Percentiles rank a stretch among this genome's conserved stretches.
These are phyloP conservation scores for Blastobasis adustella DNA, from an alignment of 2,888 invertebrate species.

Conservation along the genomic window DNA sequence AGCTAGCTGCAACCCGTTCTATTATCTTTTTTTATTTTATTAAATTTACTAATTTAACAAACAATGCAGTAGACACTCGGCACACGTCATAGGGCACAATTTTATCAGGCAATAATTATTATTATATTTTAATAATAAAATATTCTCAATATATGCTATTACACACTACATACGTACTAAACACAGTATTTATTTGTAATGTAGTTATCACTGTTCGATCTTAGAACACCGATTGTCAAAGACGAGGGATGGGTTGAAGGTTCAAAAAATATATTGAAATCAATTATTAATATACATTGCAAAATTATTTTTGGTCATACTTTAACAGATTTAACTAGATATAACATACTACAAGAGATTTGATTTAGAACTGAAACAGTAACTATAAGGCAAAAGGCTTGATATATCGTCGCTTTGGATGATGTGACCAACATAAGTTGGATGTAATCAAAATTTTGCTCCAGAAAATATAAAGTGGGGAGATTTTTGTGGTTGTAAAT, in stretches of 20 bases:
- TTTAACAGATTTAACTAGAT: no score
- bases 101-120: slow-evolving; percentile 49
- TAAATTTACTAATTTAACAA: neutral
- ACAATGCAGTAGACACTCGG: slow-evolving; percentile 27
- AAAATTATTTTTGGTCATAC: no score
- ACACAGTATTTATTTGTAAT: slow-evolving; percentile 36
- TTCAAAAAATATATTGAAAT: no score
- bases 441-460: no score
- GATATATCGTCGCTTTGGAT: no score
- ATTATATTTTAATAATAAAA: slow-evolving; percentile 28
- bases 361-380: no score
- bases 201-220: slow-evolving; percentile 54
- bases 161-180: slow-evolving; percentile 43
- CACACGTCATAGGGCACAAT: slow-evolving; percentile 60
- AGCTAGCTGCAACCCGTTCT: slow-evolving; percentile 25
- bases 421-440: no score
- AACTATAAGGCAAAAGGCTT: no score
- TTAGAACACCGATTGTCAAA: slow-evolving; percentile 31
- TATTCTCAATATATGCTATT: slow-evolving; percentile 19
- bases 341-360: no score
- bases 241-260: slow-evolving; percentile 15
- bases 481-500: no score
- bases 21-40: slow-evolving; percentile 4
- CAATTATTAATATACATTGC: no score
- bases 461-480: no score